Conservation (phyloP, 2,113 vertebrate species). For the Lichenostomus cassidix region DNA sequence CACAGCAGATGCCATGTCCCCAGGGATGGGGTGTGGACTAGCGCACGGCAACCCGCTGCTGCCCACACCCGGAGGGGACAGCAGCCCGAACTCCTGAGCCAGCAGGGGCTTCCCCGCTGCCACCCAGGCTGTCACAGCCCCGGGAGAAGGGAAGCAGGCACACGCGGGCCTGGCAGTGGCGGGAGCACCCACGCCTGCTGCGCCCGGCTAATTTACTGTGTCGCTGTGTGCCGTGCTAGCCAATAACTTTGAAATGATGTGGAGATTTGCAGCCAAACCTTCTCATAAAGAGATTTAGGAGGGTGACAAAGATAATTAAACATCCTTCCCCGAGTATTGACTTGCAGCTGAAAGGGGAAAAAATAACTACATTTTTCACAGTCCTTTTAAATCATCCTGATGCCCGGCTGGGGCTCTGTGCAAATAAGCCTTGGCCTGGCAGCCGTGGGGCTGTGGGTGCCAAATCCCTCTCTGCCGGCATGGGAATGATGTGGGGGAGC, state of each 20-base stretch:
- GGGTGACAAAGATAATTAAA: slow-evolving; percentile 70
- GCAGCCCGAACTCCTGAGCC: rapidly evolving
- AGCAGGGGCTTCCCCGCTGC: not conserved
- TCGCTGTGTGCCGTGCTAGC: not conserved
- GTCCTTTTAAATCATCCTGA: slow-evolving; percentile 60
- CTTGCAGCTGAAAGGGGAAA: slow-evolving; percentile 55
- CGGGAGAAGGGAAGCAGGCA: not conserved
- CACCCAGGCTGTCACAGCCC: not conserved
- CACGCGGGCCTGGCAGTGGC: not conserved
- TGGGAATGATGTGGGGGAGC: not conserved
- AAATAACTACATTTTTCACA: slow-evolving; percentile 68
- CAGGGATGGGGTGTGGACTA: rapidly evolving
- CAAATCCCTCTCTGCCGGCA: not conserved
- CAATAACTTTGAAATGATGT: slow-evolving; percentile 63
- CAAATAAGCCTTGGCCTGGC: not conserved
- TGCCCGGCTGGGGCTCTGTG: not conserved
- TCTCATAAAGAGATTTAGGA: slow-evolving; percentile 72
- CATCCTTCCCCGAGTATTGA: slow-evolving; percentile 62
- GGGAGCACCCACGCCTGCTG: not conserved
- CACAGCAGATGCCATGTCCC: not conserved
- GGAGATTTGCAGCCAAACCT: slow-evolving; percentile 66
- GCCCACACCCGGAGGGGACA: not conserved
- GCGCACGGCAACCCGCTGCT: rapidly evolving
- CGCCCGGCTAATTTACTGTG: slow-evolving; percentile 25
- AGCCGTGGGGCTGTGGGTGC: not conserved